phyloP scores from a whole-genome alignment of 37 sponge, comb jelly and placozoan species.

The Ephydatia muelleri region DNA sequence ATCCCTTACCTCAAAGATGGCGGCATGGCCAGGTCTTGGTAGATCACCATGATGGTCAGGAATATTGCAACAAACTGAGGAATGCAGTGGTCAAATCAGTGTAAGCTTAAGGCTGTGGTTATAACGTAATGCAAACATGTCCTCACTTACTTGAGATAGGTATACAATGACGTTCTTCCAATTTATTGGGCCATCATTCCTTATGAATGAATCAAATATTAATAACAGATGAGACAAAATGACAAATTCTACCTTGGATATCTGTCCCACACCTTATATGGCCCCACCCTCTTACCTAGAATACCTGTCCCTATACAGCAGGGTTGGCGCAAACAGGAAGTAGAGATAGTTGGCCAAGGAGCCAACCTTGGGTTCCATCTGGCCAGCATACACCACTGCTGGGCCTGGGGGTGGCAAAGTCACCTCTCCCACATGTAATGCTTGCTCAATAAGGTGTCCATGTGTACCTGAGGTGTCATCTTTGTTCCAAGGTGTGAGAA shows the following conservation, averaged over 20 bases:
- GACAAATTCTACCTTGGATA: background rate
- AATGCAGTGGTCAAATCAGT: too few relatives aligned
- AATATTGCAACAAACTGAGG: too few relatives aligned
- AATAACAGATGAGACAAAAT: too few relatives aligned
- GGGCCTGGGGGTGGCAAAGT: slow-evolving; percentile 38
- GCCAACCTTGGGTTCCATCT: slow-evolving; percentile 66
- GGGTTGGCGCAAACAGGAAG: slow-evolving; percentile 85
- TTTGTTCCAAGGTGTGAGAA: slow-evolving; percentile 70
- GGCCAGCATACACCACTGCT: slow-evolving; percentile 81
- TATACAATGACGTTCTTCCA: slow-evolving; percentile 27
- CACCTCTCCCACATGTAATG: too few relatives aligned
- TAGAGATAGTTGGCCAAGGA: slow-evolving; percentile 75
- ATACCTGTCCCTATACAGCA: slow-evolving; percentile 82
- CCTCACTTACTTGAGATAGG: slow-evolving; percentile 15
- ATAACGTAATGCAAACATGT: too few relatives aligned
- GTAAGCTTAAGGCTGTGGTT: too few relatives aligned
- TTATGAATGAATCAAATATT: background rate
- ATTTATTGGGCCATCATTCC: slow-evolving; percentile 27
- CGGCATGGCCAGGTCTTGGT: slow-evolving; percentile 17
- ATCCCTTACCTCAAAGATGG: slow-evolving; percentile 7
- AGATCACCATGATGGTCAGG: slow-evolving; percentile 6
- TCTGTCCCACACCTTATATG: background rate
- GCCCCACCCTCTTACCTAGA: slow-evolving; percentile 52
- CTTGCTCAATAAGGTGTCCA: too few relatives aligned
- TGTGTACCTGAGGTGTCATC: slow-evolving; percentile 39